Evolutionary conservation across 2,797 vertebrate genomes (phyloP).

Genomic region (Onychomys torridus): DNA sequence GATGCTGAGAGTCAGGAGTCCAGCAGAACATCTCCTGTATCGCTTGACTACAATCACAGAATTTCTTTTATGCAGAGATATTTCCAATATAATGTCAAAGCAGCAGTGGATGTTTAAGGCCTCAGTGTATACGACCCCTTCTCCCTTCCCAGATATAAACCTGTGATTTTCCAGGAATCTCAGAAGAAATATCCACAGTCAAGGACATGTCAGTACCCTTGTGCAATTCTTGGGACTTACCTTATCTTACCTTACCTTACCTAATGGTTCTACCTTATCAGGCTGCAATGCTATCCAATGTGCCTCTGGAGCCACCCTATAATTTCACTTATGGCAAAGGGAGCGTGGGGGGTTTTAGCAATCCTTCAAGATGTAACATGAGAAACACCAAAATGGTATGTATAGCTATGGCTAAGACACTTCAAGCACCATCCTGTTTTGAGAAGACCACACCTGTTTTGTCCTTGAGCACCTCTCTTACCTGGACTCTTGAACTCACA

Average conservation of each 20-base stretch:
- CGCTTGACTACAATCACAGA: neutral
- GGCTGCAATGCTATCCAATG: neutral
- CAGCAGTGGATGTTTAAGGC: neutral
- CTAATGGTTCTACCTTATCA: too few relatives aligned
- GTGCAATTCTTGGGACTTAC: neutral
- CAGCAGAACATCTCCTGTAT: neutral
- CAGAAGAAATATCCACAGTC: neutral
- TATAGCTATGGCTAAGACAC: neutral
- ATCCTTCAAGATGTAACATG: neutral
- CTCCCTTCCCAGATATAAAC: neutral
- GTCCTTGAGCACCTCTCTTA: too few relatives aligned
- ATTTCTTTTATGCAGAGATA: neutral
- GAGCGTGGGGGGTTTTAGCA: neutral
- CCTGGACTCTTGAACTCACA: neutral
- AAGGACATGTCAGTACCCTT: neutral
- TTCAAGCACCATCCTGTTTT: neutral
- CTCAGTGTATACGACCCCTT: neutral
- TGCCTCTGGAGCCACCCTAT: neutral
- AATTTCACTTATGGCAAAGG: neutral
- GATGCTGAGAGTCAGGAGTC: neutral
- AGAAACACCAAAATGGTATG: neutral
- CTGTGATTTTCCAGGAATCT: neutral
- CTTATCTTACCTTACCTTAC: too few relatives aligned
- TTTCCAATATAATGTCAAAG: neutral
- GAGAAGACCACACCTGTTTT: neutral